phyloP scores from a whole-genome alignment of 2,113 vertebrate genomes.

The Rhynchomys soricoides region DNA sequence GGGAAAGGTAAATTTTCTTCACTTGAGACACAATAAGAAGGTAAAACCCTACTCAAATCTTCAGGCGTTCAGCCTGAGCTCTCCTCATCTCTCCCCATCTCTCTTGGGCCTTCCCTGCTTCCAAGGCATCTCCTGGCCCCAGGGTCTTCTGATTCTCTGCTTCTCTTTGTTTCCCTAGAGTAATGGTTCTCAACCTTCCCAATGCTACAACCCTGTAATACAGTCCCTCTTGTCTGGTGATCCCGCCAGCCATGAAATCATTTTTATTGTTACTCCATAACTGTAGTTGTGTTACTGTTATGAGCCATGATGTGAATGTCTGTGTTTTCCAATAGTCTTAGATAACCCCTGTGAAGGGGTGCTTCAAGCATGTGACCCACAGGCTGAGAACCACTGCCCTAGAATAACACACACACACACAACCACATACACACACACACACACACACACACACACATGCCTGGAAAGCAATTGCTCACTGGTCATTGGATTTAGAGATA shows the following conservation, averaged over 20 bases:
- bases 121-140: neutral
- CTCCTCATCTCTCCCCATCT: neutral
- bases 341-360: neutral
- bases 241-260: neutral
- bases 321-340: neutral
- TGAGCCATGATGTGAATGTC: neutral
- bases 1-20: conserved; percentile 18
- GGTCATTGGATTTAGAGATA: neutral
- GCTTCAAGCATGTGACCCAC: neutral
- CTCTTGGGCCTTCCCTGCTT: neutral
- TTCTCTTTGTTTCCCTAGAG: neutral
- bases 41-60: neutral
- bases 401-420: too few species aligned
- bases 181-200: neutral
- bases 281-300: neutral
- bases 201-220: neutral
- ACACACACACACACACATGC: too few species aligned
- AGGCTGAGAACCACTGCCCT: neutral
- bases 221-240: neutral
- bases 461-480: neutral
- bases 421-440: too few species aligned
- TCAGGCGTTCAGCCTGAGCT: neutral
- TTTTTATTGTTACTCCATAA: neutral
- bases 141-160: neutral
- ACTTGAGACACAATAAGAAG: neutral